Conservation (phyloP, 1,140 invertebrate genomes). For the Leguminivora glycinivorella region DNA sequence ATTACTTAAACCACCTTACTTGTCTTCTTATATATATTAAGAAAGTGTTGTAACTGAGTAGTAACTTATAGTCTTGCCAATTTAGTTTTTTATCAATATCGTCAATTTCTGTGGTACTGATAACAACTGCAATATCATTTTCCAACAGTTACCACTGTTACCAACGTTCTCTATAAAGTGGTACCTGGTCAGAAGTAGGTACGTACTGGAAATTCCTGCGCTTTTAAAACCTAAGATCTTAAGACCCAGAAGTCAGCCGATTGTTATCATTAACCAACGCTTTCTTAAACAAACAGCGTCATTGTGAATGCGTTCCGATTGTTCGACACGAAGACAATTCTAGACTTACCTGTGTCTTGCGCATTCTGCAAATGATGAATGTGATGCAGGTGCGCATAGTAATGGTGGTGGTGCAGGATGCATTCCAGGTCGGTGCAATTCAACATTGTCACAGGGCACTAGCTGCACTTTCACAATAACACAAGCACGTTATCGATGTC, state of each 20-base stretch:
- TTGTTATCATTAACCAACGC: constrained; percentile 65
- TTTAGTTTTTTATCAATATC: not conserved
- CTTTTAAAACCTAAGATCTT: constrained; percentile 38
- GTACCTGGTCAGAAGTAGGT: too few species aligned
- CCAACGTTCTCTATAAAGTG: too few species aligned
- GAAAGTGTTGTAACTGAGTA: not conserved
- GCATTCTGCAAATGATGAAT: constrained; percentile 81
- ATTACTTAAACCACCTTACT: not conserved
- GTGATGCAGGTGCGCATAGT: constrained; percentile 85
- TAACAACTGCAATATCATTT: not conserved
- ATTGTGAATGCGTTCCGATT: constrained; percentile 56
- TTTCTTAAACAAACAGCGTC: constrained; percentile 59
- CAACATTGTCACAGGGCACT: constrained; percentile 80
- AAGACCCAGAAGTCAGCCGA: constrained; percentile 34
- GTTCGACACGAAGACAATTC: constrained; percentile 37
- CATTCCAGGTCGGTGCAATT: constrained; percentile 88
- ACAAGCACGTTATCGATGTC: constrained; percentile 71
- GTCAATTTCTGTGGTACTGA: not conserved
- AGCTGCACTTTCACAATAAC: constrained; percentile 75
- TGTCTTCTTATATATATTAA: not conserved
- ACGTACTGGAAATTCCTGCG: not conserved
- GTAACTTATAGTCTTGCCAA: not conserved
- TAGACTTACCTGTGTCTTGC: constrained; percentile 77
- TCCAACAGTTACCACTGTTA: not conserved
- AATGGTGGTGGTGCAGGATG: constrained; percentile 87